phyloP scores from a whole-genome alignment of 1,140 invertebrate species.

The Nomia melanderi region DNA sequence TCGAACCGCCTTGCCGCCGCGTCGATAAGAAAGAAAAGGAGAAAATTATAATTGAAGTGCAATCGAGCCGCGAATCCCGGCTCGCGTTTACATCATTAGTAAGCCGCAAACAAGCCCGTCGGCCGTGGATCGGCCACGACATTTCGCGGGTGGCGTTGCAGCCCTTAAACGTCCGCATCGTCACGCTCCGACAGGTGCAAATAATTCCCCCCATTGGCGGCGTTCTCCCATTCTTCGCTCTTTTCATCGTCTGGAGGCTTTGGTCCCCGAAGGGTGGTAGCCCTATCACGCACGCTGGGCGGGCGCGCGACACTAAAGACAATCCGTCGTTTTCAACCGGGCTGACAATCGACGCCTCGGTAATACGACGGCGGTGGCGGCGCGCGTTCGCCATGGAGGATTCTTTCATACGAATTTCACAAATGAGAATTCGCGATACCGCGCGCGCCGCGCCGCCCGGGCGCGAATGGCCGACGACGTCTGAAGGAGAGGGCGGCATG shows the following conservation, averaged over 20 bases:
- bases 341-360: conserved; percentile 46
- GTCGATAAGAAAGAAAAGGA: too few relatives aligned
- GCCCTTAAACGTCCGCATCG: conserved; percentile 19
- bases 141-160: not conserved
- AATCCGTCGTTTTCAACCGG: conserved; percentile 36
- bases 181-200: conserved; percentile 42
- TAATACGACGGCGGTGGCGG: not conserved
- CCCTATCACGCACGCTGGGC: too few relatives aligned
- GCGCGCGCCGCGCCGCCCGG: too few relatives aligned
- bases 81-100: not conserved
- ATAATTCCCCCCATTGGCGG: conserved; percentile 41
- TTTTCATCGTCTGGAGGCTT: conserved; percentile 27
- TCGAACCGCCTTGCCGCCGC: too few relatives aligned
- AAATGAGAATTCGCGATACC: conserved; percentile 65
- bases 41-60: too few relatives aligned
- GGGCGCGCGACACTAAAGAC: conserved; percentile 27
- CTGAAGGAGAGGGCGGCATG: too few relatives aligned
- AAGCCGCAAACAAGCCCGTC: not conserved
- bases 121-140: not conserved
- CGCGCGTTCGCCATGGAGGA: conserved; percentile 37
- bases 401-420: conserved; percentile 62
- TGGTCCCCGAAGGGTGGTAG: not conserved
- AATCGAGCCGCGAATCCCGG: too few relatives aligned
- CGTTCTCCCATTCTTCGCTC: conserved; percentile 35
- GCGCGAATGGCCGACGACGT: conserved; percentile 1